These are phyloP conservation scores for Tokudaia muenninki DNA, from an alignment of 2,797 vertebrate species.

Conservation along the genomic window DNA sequence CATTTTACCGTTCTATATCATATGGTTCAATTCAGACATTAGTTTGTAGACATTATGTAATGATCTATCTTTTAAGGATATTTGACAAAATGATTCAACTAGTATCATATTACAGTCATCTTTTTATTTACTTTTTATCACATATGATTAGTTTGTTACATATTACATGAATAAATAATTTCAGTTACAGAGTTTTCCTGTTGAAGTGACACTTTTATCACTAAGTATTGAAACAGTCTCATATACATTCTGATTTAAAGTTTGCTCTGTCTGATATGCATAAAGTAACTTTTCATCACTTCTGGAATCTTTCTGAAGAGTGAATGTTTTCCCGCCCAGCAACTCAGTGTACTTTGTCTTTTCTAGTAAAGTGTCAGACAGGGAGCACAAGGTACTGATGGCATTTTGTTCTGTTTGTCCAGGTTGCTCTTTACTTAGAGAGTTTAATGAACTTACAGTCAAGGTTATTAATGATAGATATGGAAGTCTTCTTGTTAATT, in stretches of 20 bases:
- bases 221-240: not conserved
- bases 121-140: too few species aligned
- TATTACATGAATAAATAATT: not conserved
- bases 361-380: not conserved
- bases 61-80: not conserved
- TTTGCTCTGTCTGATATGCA: not conserved
- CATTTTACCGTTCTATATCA: not conserved
- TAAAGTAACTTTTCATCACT: not conserved
- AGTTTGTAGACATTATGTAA: not conserved
- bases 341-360: not conserved
- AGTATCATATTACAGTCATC: not conserved
- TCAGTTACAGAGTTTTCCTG: not conserved
- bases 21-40: not conserved
- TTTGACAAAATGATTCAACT: not conserved
- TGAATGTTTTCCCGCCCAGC: not conserved
- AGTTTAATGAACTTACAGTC: not conserved
- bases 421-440: not conserved
- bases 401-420: not conserved
- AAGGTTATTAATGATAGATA: not conserved
- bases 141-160: not conserved
- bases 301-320: not conserved
- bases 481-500: not conserved
- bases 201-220: not conserved
- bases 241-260: not conserved
- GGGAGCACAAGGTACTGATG: not conserved